Evolutionary conservation across 2,113 vertebrate genomes (phyloP).

Genomic region (Pollimyrus isidori): DNA sequence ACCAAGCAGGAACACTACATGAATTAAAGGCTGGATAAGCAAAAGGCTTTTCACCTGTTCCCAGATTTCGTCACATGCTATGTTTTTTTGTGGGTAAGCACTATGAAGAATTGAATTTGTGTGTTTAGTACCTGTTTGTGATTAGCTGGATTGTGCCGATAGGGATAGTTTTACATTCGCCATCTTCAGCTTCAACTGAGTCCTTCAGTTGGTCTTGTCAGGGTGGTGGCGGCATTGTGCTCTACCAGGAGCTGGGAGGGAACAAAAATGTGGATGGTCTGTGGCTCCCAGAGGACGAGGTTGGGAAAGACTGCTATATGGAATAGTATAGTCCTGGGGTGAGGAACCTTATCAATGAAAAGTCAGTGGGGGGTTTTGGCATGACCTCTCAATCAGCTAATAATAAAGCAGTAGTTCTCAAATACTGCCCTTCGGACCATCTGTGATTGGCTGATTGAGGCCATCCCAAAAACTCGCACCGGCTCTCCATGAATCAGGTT

Average conservation of each 20-base stretch:
- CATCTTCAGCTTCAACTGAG: neutral
- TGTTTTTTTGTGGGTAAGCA: neutral
- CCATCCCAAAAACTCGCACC: no score
- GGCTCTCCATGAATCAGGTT: no score
- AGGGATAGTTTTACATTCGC: neutral
- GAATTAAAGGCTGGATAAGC: neutral
- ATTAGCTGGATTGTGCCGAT: neutral
- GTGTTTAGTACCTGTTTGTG: neutral
- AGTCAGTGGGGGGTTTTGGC: no score
- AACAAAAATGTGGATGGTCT: neutral
- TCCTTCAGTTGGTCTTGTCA: neutral
- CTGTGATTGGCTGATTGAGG: no score
- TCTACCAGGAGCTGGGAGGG: neutral
- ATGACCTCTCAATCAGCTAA: no score
- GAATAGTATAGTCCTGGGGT: neutral
- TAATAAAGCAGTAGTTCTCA: no score
- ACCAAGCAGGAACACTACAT: neutral
- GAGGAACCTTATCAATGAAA: no score
- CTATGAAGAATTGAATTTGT: neutral
- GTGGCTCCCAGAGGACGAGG: neutral
- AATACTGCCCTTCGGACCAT: no score
- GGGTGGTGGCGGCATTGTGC: neutral
- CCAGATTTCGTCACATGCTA: neutral
- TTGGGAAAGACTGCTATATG: neutral
- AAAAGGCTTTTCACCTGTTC: neutral